Evolutionary conservation across 2,113 vertebrate species (phyloP).

Genomic region (Natator depressus): DNA sequence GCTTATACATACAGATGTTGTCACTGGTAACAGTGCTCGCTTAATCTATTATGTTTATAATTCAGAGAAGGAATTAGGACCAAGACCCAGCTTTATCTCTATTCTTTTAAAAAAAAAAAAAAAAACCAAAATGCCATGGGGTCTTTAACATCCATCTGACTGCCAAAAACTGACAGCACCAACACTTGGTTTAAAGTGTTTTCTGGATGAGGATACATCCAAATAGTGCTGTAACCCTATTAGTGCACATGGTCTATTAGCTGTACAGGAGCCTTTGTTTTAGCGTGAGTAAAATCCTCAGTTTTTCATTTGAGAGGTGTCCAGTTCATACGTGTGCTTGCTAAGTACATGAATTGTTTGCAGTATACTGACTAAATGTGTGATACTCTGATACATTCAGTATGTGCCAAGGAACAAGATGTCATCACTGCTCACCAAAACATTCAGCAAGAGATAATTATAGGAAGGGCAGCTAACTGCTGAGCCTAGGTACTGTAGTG

Average conservation of each 20-base stretch:
- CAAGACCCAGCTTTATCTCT: slow-evolving; percentile 13
- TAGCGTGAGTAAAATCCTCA: not conserved
- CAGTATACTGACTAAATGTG: not conserved
- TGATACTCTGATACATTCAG: not conserved
- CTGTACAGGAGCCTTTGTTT: slow-evolving; percentile 24
- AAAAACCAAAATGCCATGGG: not conserved
- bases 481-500: not conserved
- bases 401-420: not conserved
- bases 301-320: slow-evolving; percentile 13
- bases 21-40: not conserved
- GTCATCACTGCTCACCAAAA: not conserved
- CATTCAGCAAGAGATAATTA: not conserved
- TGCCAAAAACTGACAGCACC: slow-evolving; percentile 42
- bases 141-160: slow-evolving; percentile 31
- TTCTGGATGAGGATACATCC: slow-evolving; percentile 27
- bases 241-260: not conserved
- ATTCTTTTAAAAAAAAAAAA: not conserved
- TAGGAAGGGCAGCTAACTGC: not conserved
- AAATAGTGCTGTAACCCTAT: slow-evolving; percentile 13
- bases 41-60: not conserved
- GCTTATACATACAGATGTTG: slow-evolving; percentile 2
- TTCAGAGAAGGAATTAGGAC: slow-evolving; percentile 16
- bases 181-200: slow-evolving; percentile 54
- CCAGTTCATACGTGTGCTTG: not conserved
- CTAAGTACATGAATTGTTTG: not conserved